Evolutionary conservation across 2,797 vertebrate genomes (phyloP).

Genomic region (Crocodylus rhombifer): DNA sequence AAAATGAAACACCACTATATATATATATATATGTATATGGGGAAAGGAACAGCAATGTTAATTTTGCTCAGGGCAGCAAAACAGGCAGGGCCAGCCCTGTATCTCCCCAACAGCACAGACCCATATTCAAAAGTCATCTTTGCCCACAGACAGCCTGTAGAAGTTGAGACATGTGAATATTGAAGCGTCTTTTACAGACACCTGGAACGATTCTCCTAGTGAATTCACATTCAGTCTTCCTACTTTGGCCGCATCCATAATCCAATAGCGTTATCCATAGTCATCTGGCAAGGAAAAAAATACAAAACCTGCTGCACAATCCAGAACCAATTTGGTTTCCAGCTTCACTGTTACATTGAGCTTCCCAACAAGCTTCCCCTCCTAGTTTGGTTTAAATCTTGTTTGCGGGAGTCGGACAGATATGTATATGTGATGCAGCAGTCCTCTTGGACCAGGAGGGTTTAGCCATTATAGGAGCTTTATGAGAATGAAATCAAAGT

Average conservation of each 20-base stretch:
- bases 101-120: neutral
- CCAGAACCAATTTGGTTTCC: neutral
- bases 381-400: neutral
- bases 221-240: neutral
- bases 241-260: neutral
- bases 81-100: too few species aligned
- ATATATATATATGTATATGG: too few species aligned
- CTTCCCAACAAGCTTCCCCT: neutral
- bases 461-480: neutral
- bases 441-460: neutral
- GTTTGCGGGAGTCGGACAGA: neutral
- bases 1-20: too few species aligned
- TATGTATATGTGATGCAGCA: neutral
- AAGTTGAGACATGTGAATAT: neutral
- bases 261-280: neutral
- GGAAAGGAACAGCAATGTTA: too few species aligned
- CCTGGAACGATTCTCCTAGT: neutral
- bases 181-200: neutral
- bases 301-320: neutral
- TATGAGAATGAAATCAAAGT: conserved; percentile 1
- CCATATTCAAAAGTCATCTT: neutral
- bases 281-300: neutral
- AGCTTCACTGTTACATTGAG: neutral
- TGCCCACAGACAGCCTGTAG: neutral
- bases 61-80: too few species aligned